Conservation (phyloP, 1,140 invertebrate genomes). For the Ctenoplectra terminalis region DNA sequence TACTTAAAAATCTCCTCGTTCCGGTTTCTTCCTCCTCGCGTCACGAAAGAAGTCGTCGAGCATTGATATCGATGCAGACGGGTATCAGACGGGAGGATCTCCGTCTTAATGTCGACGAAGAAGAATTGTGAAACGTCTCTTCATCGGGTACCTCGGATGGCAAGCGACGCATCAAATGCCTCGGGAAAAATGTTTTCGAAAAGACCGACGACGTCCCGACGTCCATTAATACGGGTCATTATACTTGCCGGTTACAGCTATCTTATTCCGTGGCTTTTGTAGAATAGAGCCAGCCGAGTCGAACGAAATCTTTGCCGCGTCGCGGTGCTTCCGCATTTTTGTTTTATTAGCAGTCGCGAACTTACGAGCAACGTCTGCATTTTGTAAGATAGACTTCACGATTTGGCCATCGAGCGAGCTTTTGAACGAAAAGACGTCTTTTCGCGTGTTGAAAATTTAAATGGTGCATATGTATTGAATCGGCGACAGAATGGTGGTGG, state of each 20-base stretch:
- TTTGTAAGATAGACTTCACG: background rate
- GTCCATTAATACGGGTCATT: constrained; percentile 48
- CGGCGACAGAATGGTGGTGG: background rate
- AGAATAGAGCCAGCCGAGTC: constrained; percentile 19
- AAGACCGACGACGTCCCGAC: constrained; percentile 27
- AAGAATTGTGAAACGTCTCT: constrained; percentile 28
- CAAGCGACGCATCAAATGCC: constrained; percentile 39
- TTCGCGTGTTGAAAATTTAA: background rate
- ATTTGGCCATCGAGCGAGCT: background rate
- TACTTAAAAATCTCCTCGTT: constrained; percentile 59
- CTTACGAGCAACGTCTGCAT: constrained; percentile 4
- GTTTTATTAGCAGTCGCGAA: constrained; percentile 45
- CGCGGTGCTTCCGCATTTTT: constrained; percentile 33
- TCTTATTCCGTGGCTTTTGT: constrained; percentile 17
- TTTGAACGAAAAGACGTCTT: background rate
- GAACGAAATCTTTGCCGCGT: constrained; percentile 17
- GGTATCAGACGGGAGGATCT: constrained; percentile 37
- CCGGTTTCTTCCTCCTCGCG: background rate
- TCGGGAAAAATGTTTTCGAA: constrained; percentile 34
- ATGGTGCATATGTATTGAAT: background rate
- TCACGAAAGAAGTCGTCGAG: constrained; percentile 6
- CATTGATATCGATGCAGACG: constrained; percentile 51
- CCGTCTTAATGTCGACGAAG: constrained; percentile 32
- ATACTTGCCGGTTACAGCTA: constrained; percentile 28
- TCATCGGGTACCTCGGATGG: constrained; percentile 20